A percentile compares a stretch with the other conserved stretches of the same genome.
Conservation (phyloP, 35 echinoderm and acorn worm species). For the Amphiura filiformis region DNA sequence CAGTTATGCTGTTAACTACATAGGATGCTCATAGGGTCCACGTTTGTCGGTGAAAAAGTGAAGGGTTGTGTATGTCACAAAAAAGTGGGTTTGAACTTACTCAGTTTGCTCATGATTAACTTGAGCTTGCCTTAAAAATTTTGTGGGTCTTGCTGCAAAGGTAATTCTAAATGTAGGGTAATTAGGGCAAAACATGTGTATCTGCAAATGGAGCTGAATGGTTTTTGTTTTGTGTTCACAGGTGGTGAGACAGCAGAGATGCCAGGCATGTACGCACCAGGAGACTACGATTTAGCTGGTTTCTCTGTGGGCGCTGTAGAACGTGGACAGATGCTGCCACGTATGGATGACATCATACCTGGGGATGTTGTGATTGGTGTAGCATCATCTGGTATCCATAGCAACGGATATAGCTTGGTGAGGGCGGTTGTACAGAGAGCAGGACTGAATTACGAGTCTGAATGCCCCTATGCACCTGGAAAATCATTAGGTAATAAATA, state of each 20-base stretch:
- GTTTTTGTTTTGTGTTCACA: too few species aligned
- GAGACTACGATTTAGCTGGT: conserved; percentile 91
- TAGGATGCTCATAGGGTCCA: too few species aligned
- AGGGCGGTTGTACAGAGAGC: conserved; percentile 61
- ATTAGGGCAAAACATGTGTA: too few species aligned
- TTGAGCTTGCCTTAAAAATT: too few species aligned
- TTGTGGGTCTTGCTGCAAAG: too few species aligned
- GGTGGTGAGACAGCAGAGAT: conserved; percentile 98
- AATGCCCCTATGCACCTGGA: conserved; percentile 62
- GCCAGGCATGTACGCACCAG: conserved; percentile 80
- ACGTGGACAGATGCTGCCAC: conserved; percentile 50
- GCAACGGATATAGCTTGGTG: conserved; percentile 95
- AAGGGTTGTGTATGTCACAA: too few species aligned
- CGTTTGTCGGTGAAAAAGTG: background rate
- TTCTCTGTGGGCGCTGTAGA: conserved; percentile 93
- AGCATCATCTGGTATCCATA: conserved; percentile 96
- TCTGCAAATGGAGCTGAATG: too few species aligned
- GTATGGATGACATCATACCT: conserved; percentile 46
- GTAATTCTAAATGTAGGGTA: too few species aligned
- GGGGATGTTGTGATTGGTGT: conserved; percentile 87
- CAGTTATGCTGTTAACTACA: too few species aligned
- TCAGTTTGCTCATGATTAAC: too few species aligned
- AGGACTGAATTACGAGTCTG: conserved; percentile 54
- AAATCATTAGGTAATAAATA: conserved; percentile 56
- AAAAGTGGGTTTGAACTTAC: too few species aligned